Evolutionary conservation across 2,797 vertebrate genomes (phyloP), one percentile per base, ranked within the genome.

Genomic region (Scarus forsteni): DNA sequence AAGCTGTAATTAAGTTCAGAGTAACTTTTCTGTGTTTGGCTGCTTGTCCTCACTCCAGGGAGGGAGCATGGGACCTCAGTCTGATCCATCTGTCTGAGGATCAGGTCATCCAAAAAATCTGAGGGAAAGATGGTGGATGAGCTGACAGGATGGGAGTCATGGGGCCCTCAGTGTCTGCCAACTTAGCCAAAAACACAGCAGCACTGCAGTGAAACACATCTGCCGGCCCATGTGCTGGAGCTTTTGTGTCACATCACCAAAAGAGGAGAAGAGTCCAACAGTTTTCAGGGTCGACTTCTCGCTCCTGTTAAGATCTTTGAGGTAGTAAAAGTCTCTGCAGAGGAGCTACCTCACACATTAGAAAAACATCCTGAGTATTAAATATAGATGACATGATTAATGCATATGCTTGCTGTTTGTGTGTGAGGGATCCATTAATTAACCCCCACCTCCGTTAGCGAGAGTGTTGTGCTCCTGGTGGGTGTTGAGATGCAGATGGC

Each of bases 361-460:
- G 42, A 35, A 40, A 67, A 62, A 52, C 44, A 10, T 79, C 74
- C 67, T 58, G 48, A 73, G 71, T 83, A 85, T 92, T 84, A 88
- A 92, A 90, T 80, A 81, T 77, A 88, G 68, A 91, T 85, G 76
- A 83, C 74, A 86, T 90, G 85, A 90, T 93, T 87, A 87, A 91
- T 92, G 84, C 79, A 87, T 78, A 81, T 66, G 73, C 80, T 88
- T 16, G 54, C 83, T 87, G 86, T 77, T 88, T 86, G 72, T 65
- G 83, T 67, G 67, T 60, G 15, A 82, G 61, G 79, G 69, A 69
- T 85, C 66, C 80, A 74, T 84, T 91, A 88, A 92, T 91, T 90
- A 91, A 90, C 86, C 87, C 76, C 75, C 88, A 66, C 73, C 80
- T 73, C 65, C 40, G 49, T 64, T 60, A 66, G 75, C 60, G 45